These are phyloP conservation scores for Strigamia maritima DNA, from an alignment of 2,888 invertebrate species.

Conservation along the genomic window DNA sequence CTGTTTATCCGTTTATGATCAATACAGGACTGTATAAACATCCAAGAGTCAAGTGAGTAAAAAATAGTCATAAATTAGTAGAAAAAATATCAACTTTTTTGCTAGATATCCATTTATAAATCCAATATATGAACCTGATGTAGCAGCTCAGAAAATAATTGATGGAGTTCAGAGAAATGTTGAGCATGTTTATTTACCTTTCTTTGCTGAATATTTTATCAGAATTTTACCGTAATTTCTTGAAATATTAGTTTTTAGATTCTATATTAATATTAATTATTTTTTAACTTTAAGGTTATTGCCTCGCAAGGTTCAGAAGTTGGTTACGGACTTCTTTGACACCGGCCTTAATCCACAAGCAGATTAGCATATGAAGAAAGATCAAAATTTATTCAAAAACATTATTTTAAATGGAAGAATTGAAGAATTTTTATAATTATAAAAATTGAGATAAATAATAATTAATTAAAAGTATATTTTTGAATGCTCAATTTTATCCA, in stretches of 20 bases:
- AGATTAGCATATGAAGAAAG: neutral
- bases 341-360: neutral
- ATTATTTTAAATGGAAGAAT: too few relatives aligned
- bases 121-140: conserved; percentile 61
- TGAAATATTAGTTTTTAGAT: neutral
- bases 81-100: neutral
- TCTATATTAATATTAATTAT: too few relatives aligned
- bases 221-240: neutral
- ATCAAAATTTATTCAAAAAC: too few relatives aligned
- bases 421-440: too few relatives aligned
- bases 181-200: conserved; percentile 46
- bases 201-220: neutral
- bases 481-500: too few relatives aligned
- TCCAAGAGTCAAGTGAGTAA: conserved; percentile 53
- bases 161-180: conserved; percentile 63
- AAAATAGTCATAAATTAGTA: too few relatives aligned
- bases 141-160: conserved; percentile 61
- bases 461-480: too few relatives aligned
- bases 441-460: too few relatives aligned
- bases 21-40: conserved; percentile 58
- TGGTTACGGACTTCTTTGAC: neutral
- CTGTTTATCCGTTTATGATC: conserved; percentile 64
- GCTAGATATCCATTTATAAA: conserved; percentile 65
- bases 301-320: neutral
- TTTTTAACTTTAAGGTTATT: neutral